Evolutionary conservation across 2,888 invertebrate genomes (phyloP), one percentile per base, ranked within the genome.

Genomic region (Scelioninae gen. 1): DNA sequence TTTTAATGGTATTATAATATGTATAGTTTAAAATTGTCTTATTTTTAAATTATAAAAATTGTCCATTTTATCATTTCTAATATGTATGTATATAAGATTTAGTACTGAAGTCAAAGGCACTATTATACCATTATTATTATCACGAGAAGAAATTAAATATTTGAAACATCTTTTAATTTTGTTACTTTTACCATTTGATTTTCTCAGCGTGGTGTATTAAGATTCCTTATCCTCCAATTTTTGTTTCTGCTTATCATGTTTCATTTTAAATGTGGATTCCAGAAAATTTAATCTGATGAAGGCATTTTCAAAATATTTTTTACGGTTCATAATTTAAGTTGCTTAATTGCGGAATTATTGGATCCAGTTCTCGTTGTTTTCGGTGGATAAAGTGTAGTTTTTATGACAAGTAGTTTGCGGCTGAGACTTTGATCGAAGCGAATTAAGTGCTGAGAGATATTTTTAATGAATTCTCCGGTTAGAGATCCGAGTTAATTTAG

Each of bases 281-380:
- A 38, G 38, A 38, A 38, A 56, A 34, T 60, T 45, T 10, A 45
- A 60, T 29, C 38, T 31, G 31, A 31, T 31, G 40, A 58, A 40
- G 40, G 8, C n/a, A 23, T n/a, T 3, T 58, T 51, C 11, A 11
- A 8, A 34, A 11, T 38, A 65, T 38, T 65, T 23, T 65, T 51
- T 65, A 51, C 11, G 29, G 49, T n/a, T 23, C n/a, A 23, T 65
- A 49, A 51, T 7, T 16, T 38, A 34, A 49, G 38, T 51, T 65
- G 38, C 31, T 38, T 65, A 65, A 65, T 65, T 65, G 29, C 65
- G 3, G n/a, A 65, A 65, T 65, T 65, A 65, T 43, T 51, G 51
- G 23, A 65, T 51, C 51, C 65, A 23, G 51, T 49, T 65, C 38
- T 13, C 31, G 31, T 65, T 51, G 34, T 65, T 65, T 49, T 65